Evolutionary conservation across 2,113 vertebrate genomes (phyloP), one percentile per base, ranked within the genome.

Genomic region (Todiramphus saurophagus): DNA sequence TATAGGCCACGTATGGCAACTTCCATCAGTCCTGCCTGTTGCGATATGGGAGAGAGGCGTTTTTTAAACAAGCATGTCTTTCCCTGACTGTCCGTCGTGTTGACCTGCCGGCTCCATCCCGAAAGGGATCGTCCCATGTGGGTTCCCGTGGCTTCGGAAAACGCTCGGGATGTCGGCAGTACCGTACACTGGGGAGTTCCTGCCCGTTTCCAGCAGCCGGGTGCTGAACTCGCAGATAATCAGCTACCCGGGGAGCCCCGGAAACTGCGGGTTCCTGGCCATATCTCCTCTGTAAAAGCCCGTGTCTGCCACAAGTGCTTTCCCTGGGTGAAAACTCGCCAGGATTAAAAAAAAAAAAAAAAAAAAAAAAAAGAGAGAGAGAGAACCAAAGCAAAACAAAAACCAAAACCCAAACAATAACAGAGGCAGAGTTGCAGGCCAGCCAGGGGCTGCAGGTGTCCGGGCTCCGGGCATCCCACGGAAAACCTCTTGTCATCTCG

Each of bases 91-190:
- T 8, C 37, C 10, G 62, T 13, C 7, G 11, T 8, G 7, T 2
- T 73, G 58, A 11, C 28, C 59, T 28, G 41, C 6, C 8, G 28
- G 31, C 37, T 83, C 62, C 23, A 0, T 72, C n/a, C 62, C 39
- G 4, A 64, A 33, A 3, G 37, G 28, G 16, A 15, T 3, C 4
- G 9, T 59, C 8, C 53, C 15, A 7, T 0, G 16, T 28, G 24
- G 33, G 9, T 3, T 35, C 16, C 67, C 8, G 14, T 4, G 60
- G 82, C 13, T 13, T 68, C 8, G 70, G 56, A 46, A 58, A 10
- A 10, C 1, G 0, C 50, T 20, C 41, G 3, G 41, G 13, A 5
- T 9, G 12, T 1, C 31, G 28, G 41, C 7, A 11, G 19, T 24
- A 5, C 25, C 17, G 8, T 17, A 16, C 20, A 9, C 46, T 9